phyloP scores from a whole-genome alignment of 2,888 invertebrate species.

The Oeneis ivallda region DNA sequence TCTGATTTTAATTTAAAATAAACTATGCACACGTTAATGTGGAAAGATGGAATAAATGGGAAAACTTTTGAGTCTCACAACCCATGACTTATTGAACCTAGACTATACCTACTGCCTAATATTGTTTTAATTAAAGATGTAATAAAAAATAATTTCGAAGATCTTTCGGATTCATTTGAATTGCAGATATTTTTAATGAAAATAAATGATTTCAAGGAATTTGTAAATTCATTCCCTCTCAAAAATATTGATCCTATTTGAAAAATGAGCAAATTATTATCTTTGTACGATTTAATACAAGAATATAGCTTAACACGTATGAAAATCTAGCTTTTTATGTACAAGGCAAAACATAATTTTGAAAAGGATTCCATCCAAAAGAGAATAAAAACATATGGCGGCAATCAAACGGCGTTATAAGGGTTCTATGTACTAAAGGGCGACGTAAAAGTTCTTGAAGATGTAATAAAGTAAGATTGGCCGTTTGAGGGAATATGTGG shows the following conservation, averaged over 20 bases:
- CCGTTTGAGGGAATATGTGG: constrained; percentile 29
- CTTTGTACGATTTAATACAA: background rate
- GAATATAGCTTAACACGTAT: background rate
- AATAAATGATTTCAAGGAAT: no score
- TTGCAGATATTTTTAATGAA: no score
- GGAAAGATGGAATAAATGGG: no score
- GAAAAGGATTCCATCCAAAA: constrained; percentile 9
- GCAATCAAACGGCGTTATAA: constrained; percentile 24
- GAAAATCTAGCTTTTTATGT: background rate
- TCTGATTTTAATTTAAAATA: no score
- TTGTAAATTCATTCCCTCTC: background rate
- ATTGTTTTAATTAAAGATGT: no score
- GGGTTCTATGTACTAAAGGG: constrained; percentile 27
- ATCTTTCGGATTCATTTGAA: no score
- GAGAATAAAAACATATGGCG: constrained; percentile 25
- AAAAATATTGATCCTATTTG: background rate
- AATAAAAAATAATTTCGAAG: no score
- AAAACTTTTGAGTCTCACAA: no score
- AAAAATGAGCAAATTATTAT: background rate
- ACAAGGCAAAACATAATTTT: constrained; percentile 11
- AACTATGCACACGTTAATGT: no score
- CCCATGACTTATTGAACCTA: no score
- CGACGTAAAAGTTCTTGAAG: constrained; percentile 35
- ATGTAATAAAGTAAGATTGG: constrained; percentile 32
- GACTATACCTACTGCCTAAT: no score